Base-by-base conservation (phyloP, 2,888 invertebrate species). In the Labia minor region DNA sequence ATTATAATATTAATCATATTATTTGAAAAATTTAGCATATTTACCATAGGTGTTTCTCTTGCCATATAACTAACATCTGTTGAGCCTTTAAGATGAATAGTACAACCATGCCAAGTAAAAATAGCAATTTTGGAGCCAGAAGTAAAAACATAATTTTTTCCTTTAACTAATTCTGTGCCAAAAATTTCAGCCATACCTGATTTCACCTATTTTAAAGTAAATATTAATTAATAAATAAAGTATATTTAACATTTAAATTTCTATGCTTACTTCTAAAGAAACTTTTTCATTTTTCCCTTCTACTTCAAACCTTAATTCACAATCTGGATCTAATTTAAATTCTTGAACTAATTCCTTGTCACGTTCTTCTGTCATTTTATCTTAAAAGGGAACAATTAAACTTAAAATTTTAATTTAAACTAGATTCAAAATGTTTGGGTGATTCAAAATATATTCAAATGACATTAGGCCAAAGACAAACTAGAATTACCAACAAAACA, bases 91-190 rank as follows among this genome's bases (percentile, higher is more conserved):
- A 97, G 77, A 77, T 92, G 91, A 0, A 98, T 78, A 0, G 85
- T 85, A 75, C 97, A 97, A 1, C 95, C 95, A 75, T 96, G 94
- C 88, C 93, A 99, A 1, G 97, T 95, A 75, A 90, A 99, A 18
- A 98, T 89, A 0, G 97, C 97, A 8, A 95, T 89, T 80, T 98
- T 97, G 1, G 95, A 90, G 0, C 95, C 95, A 1, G 90, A 84
- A 8, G 84, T 84, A 77, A 97, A 97, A 72, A 88, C 88, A 77
- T 97, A 96, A 1, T 88, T 86, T 78, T 94, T 96, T 66, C 92
- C 92, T 78, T 91, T 91, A 0, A 95, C 92, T 68, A 99, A 76
- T 78, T 98, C 98, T 0, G 96, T 94, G 0, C 98, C 99, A 80
- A 98, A 99, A 62, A 98, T 85, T 80, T 99, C 99, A 0, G 96